Evolutionary conservation across 2,888 invertebrate species (phyloP), one percentile per base, ranked within the genome.

Genomic region (Phyllotreta cruciferae): DNA sequence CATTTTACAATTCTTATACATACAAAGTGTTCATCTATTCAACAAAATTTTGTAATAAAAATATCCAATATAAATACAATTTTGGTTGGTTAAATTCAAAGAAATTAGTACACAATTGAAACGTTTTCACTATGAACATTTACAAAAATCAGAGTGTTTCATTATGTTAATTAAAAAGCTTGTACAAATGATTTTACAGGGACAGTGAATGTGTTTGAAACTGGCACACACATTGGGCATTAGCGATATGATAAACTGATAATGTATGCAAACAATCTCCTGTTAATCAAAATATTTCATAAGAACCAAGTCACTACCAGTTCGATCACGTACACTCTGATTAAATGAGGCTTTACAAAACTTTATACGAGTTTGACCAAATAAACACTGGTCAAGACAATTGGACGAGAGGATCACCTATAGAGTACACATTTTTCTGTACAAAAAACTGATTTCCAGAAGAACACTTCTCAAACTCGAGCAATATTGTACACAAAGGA

Each of bases 1-100:
- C 80, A 80, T 80, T 80, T 77, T 80, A 80, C 80, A 80, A 64
- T 78, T 79, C 78, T 76, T 78, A 77, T 80, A 80, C 79, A 80
- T 79, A 79, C 79, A 80, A 75, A 78, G 79, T 80, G 77, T 76
- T 77, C 75, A 73, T 75, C 73, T 69, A 74, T 72, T 73, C 73
- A 74, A 71, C 73, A 73, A 75, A 75, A 75, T 73, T 67, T 69
- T 62, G 69, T 66, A 58, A 62, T 66, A 60, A 68, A 66, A 67
- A 66, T 69, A 69, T 69, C 62, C 63, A 64, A 66, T 66, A 64
- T 66, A 65, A 67, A 66, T 63, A 66, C 53, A 66, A 64, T 56
- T 69, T 67, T 64, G 57, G 56, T 45, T 55, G 58, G 62, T 63
- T 65, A 66, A 65, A 56, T 64, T 60, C 41, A 54, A 54, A 63